phyloP scores from a whole-genome alignment of 2,113 vertebrate genomes.

The Cheilinus undulatus region DNA sequence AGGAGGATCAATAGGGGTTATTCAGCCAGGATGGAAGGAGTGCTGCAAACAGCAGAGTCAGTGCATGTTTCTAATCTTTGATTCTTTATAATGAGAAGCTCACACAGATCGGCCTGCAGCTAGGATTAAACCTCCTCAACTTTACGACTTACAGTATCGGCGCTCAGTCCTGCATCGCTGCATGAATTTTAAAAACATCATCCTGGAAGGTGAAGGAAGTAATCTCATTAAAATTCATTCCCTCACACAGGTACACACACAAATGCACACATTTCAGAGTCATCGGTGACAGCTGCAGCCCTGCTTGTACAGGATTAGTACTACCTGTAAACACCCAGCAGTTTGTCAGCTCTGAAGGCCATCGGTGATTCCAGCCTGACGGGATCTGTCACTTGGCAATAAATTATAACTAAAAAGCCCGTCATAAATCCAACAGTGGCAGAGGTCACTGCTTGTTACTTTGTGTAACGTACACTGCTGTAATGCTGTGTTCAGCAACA shows the following conservation, averaged over 20 bases:
- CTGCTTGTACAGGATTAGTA: slow-evolving; percentile 14
- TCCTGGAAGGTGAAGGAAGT: slow-evolving; percentile 19
- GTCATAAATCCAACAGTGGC: neutral
- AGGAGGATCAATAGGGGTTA: slow-evolving; percentile 51
- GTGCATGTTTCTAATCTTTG: slow-evolving; percentile 37
- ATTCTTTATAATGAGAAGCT: slow-evolving; percentile 48
- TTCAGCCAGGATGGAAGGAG: slow-evolving; percentile 19
- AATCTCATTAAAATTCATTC: slow-evolving; percentile 33
- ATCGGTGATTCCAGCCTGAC: slow-evolving; percentile 9
- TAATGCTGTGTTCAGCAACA: neutral
- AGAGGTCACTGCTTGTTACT: slow-evolving; percentile 11
- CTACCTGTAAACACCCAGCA: neutral
- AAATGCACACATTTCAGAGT: neutral
- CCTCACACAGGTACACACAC: neutral
- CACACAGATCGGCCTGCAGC: slow-evolving; percentile 26
- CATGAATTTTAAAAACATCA: slow-evolving; percentile 42
- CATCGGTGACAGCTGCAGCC: slow-evolving; percentile 10
- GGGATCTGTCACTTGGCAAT: neutral
- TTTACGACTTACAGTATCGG: slow-evolving; percentile 47
- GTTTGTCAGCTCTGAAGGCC: slow-evolving; percentile 8
- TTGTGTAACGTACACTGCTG: neutral
- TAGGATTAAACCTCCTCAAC: slow-evolving; percentile 42
- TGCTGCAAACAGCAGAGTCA: neutral
- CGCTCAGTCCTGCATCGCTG: neutral
- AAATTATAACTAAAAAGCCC: neutral